A percentile compares a stretch with the other conserved stretches of the same genome.
These are phyloP conservation scores for Diaphora mendica DNA, from an alignment of 2,888 invertebrate species.

Conservation along the genomic window DNA sequence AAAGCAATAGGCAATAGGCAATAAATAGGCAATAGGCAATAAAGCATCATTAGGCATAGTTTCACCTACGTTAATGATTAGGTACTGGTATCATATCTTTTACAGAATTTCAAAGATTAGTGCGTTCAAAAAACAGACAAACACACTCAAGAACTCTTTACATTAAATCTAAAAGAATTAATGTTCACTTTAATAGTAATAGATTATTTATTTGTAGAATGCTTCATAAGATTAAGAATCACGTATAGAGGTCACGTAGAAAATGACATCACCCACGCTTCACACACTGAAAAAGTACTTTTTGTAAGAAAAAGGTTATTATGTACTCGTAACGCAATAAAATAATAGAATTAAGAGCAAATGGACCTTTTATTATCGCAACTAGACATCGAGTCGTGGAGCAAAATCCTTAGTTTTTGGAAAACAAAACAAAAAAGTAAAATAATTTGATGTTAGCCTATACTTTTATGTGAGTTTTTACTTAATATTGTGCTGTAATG, in stretches of 20 bases:
- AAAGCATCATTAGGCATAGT: no score
- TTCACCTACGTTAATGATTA: no score
- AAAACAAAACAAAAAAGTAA: background rate
- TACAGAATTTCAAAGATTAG: no score
- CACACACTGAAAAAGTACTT: background rate
- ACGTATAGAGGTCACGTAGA: background rate
- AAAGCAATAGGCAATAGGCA: no score
- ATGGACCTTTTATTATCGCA: background rate
- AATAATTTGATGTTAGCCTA: background rate
- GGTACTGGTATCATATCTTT: no score
- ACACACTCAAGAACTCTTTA: no score
- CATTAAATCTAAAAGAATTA: no score
- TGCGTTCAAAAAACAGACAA: no score
- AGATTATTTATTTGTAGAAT: background rate
- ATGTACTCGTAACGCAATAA: background rate
- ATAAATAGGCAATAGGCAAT: no score
- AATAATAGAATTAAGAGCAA: background rate
- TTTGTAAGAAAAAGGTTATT: slow-evolving; percentile 3
- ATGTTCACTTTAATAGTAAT: no score
- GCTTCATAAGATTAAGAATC: background rate
- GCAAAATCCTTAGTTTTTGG: background rate
- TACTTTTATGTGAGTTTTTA: background rate
- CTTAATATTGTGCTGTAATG: background rate
- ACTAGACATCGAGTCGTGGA: background rate
- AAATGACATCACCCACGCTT: background rate